Percentiles rank a stretch among this genome's conserved stretches.
phyloP scores from a whole-genome alignment of 2,888 invertebrate species.

The Hipparchia sbordonii region DNA sequence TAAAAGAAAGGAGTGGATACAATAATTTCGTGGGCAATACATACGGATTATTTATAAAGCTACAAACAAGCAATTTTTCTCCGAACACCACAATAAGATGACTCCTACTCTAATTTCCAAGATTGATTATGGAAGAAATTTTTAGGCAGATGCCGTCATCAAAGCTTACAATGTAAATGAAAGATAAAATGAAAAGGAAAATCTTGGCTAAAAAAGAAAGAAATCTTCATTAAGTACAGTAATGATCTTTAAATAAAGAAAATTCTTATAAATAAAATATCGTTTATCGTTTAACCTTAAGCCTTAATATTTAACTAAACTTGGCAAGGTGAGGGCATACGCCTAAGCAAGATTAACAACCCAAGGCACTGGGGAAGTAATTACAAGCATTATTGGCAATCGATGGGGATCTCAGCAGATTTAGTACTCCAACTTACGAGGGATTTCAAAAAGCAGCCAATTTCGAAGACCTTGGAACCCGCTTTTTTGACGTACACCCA shows the following conservation, averaged over 20 bases:
- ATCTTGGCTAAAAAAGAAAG: neutral
- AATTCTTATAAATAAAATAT: conserved; percentile 7
- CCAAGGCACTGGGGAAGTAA: conserved; percentile 62
- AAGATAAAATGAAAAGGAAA: neutral
- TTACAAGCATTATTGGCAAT: conserved; percentile 77
- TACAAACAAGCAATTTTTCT: too few relatives aligned
- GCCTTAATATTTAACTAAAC: conserved; percentile 66
- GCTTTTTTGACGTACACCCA: conserved; percentile 10
- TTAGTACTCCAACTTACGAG: conserved; percentile 57
- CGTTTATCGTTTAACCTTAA: conserved; percentile 25
- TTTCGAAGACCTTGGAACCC: conserved; percentile 25
- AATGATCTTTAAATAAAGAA: neutral
- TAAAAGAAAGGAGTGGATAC: too few relatives aligned
- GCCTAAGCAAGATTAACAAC: conserved; percentile 67
- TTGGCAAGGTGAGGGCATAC: conserved; percentile 53
- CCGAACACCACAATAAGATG: too few relatives aligned
- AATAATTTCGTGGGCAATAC: too few relatives aligned
- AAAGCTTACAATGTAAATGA: too few relatives aligned
- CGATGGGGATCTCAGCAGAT: conserved; percentile 67
- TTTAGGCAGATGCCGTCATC: too few relatives aligned
- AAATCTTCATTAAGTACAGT: neutral
- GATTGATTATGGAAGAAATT: too few relatives aligned
- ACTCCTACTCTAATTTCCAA: too few relatives aligned
- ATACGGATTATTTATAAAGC: too few relatives aligned
- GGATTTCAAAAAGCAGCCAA: conserved; percentile 45